A percentile compares a stretch with the other conserved stretches of the same genome.
Evolutionary conservation across 2,888 invertebrate genomes (phyloP).

Genomic region (Cerastis rubricosa): DNA sequence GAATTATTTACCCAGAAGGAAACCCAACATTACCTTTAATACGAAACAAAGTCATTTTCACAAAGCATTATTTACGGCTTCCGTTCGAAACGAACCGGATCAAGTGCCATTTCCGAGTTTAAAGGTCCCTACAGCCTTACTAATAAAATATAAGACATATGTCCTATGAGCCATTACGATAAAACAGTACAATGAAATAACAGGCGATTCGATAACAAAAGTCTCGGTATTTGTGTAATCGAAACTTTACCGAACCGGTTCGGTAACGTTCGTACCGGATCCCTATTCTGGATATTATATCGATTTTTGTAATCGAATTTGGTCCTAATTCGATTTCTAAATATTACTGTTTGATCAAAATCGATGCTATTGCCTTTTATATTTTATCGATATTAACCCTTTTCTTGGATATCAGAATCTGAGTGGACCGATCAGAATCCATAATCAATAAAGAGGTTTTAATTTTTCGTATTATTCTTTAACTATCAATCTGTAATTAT

Average conservation of each 20-base stretch:
- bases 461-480: neutral
- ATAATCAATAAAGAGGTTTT: neutral
- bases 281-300: constrained; percentile 52
- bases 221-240: constrained; percentile 69
- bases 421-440: neutral
- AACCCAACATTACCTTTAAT: constrained; percentile 21
- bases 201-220: constrained; percentile 70
- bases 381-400: neutral
- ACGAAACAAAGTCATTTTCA: constrained; percentile 25
- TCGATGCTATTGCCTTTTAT: neutral
- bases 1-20: neutral
- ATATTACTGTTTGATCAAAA: neutral
- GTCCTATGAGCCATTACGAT: constrained; percentile 62
- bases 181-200: constrained; percentile 69
- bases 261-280: constrained; percentile 16
- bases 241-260: constrained; percentile 68
- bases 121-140: constrained; percentile 39
- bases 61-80: constrained; percentile 44
- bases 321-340: constrained; percentile 5
- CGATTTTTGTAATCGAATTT: constrained; percentile 32
- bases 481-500: neutral
- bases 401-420: neutral
- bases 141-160: constrained; percentile 64
- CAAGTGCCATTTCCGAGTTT: constrained; percentile 46
- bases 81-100: constrained; percentile 29